A percentile compares a stretch with the other conserved stretches of the same genome.
These are phyloP conservation scores for Helicorthomorpha holstii DNA, from an alignment of 1,140 invertebrate genomes.

Conservation along the genomic window DNA sequence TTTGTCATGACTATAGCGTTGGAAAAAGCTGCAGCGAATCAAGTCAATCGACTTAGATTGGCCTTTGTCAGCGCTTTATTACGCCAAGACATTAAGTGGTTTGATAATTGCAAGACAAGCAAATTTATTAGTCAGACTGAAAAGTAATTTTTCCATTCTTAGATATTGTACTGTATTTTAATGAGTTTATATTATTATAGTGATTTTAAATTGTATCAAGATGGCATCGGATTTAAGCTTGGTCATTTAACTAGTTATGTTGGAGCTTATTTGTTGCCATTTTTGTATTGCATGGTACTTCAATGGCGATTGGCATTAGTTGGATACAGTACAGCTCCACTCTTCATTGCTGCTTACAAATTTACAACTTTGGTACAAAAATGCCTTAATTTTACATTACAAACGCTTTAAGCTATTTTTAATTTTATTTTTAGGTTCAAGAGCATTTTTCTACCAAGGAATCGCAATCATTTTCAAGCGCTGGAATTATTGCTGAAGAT, in stretches of 20 bases:
- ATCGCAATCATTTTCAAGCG: neutral
- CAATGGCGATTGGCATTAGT: neutral
- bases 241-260: no score
- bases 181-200: constrained; percentile 17
- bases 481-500: neutral
- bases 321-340: constrained; percentile 2
- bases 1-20: no score
- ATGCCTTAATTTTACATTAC: neutral
- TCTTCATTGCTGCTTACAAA: neutral
- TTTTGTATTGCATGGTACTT: constrained; percentile 19
- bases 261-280: constrained; percentile 22
- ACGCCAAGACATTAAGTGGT: constrained; percentile 41
- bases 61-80: constrained; percentile 48
- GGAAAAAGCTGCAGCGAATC: constrained; percentile 15
- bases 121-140: constrained; percentile 35
- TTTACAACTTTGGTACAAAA: neutral
- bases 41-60: constrained; percentile 51
- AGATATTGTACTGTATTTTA: neutral
- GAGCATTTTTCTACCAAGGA: neutral
- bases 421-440: neutral
- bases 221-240: constrained; percentile 39
- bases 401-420: neutral
- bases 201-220: constrained; percentile 34
- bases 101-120: constrained; percentile 33
- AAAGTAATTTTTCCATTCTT: constrained; percentile 24